Conservation (phyloP, 2,113 vertebrate genomes). For the Antechinus flavipes region DNA sequence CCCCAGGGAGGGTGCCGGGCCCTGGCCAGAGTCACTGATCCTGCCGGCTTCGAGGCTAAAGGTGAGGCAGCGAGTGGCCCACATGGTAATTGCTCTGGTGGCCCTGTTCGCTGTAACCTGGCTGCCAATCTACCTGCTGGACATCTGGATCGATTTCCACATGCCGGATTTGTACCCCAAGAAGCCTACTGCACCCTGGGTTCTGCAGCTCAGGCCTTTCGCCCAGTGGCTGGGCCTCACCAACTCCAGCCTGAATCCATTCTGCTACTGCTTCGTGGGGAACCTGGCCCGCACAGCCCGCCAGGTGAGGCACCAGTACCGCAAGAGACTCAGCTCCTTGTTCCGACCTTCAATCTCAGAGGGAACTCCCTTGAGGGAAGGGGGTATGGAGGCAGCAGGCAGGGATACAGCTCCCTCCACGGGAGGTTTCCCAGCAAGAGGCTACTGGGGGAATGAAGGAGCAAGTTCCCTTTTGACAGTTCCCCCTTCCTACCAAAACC, state of each 20-base stretch:
- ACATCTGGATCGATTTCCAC: conserved; percentile 92
- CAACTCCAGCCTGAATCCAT: conserved; percentile 95
- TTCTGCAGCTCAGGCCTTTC: conserved; percentile 90
- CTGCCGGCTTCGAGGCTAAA: conserved; percentile 87
- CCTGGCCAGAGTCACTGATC: conserved; percentile 71
- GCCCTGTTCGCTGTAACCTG: conserved; percentile 92
- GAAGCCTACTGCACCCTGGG: conserved; percentile 84
- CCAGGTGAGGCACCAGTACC: conserved; percentile 91
- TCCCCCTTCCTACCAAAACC: background rate
- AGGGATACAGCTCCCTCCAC: background rate
- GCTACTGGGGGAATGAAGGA: background rate
- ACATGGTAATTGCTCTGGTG: conserved; percentile 94
- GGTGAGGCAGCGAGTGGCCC: conserved; percentile 91
- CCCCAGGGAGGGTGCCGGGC: conserved; percentile 59
- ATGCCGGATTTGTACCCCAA: conserved; percentile 83
- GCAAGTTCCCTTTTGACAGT: background rate
- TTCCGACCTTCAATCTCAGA: conserved; percentile 86
- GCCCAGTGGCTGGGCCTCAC: conserved; percentile 91
- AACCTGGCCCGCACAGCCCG: conserved; percentile 91
- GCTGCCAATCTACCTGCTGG: conserved; percentile 92
- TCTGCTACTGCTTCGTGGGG: conserved; percentile 95
- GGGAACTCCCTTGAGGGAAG: conserved; percentile 55
- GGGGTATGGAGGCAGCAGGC: background rate
- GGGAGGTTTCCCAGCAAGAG: background rate
- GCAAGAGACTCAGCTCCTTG: conserved; percentile 88